These are phyloP conservation scores for Tenebrio molitor DNA, from an alignment of 1,140 invertebrate genomes.

Conservation along the genomic window DNA sequence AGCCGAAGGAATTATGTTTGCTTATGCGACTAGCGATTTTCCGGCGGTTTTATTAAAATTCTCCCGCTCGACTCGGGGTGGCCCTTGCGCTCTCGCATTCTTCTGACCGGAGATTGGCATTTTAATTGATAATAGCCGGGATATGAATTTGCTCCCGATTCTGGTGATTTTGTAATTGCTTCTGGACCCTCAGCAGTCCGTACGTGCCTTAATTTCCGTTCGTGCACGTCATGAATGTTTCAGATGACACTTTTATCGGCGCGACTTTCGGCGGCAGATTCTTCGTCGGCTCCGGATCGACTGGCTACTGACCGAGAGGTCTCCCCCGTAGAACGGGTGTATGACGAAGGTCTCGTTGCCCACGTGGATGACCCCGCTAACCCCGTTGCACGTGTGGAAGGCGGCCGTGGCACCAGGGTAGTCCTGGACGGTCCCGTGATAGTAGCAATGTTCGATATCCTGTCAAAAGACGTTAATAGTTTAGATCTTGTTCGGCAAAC, in stretches of 20 bases:
- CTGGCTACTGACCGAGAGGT: conserved; percentile 95
- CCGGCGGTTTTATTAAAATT: conserved; percentile 41
- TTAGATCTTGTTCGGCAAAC: conserved; percentile 36
- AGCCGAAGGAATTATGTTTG: conserved; percentile 29
- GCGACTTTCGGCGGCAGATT: conserved; percentile 8
- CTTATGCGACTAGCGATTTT: conserved; percentile 30
- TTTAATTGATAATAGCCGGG: conserved; percentile 50
- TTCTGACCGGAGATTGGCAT: conserved; percentile 48
- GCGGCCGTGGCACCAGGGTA: conserved; percentile 96
- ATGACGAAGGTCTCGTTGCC: conserved; percentile 98
- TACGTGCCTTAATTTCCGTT: conserved; percentile 47
- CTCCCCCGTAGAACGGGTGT: conserved; percentile 95
- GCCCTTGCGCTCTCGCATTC: conserved; percentile 5
- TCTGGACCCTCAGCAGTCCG: conserved; percentile 26
- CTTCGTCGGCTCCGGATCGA: too few species aligned
- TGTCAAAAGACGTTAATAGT: conserved; percentile 68
- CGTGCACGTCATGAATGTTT: conserved; percentile 29
- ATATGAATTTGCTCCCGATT: conserved; percentile 24
- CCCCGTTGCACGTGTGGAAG: conserved; percentile 97
- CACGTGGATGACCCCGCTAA: conserved; percentile 96
- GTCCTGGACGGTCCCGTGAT: conserved; percentile 95
- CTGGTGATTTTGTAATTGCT: conserved; percentile 29
- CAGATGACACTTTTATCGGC: conserved; percentile 3
- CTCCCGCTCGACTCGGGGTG: neutral
- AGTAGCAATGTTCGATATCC: conserved; percentile 97